These are phyloP conservation scores for Mellilla xanthometata DNA, from an alignment of 2,888 invertebrate genomes.

Conservation along the genomic window DNA sequence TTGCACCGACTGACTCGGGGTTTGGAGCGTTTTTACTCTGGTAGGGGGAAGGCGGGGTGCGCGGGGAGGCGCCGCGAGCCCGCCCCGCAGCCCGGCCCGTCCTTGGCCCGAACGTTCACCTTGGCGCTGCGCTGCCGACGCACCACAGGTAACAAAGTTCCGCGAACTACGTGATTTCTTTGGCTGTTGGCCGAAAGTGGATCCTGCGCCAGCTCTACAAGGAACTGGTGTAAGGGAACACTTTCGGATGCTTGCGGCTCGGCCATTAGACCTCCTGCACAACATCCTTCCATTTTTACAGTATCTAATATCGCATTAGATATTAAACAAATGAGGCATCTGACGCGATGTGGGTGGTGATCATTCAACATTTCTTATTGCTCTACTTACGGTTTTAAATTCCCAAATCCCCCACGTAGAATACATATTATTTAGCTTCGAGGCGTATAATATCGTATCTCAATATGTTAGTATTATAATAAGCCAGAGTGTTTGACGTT, in stretches of 20 bases:
- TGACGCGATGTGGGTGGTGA: conserved; percentile 67
- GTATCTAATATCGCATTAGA: conserved; percentile 49
- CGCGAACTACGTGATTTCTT: conserved; percentile 81
- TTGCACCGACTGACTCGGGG: conserved; percentile 67
- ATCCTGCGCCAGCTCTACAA: conserved; percentile 41
- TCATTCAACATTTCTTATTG: conserved; percentile 39
- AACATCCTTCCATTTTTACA: conserved; percentile 45
- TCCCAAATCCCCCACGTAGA: conserved; percentile 50
- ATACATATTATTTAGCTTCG: conserved; percentile 48
- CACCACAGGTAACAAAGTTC: conserved; percentile 82
- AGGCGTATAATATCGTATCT: too few species aligned
- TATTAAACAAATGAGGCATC: conserved; percentile 28
- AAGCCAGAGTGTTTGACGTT: too few species aligned
- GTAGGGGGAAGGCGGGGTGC: conserved; percentile 45
- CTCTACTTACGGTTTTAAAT: conserved; percentile 27
- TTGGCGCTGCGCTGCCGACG: conserved; percentile 75
- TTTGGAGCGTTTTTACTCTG: conserved; percentile 72
- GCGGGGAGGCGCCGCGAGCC: conserved; percentile 46
- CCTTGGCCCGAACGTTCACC: conserved; percentile 82
- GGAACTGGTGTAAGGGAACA: conserved; percentile 25
- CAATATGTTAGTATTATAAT: too few species aligned
- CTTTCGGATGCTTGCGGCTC: conserved; percentile 16
- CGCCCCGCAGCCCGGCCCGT: conserved; percentile 73
- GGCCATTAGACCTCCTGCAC: conserved; percentile 31
- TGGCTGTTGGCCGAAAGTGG: conserved; percentile 76